Evolutionary conservation across 2,797 vertebrate species (phyloP).

Genomic region (Centroberyx gerrardi): DNA sequence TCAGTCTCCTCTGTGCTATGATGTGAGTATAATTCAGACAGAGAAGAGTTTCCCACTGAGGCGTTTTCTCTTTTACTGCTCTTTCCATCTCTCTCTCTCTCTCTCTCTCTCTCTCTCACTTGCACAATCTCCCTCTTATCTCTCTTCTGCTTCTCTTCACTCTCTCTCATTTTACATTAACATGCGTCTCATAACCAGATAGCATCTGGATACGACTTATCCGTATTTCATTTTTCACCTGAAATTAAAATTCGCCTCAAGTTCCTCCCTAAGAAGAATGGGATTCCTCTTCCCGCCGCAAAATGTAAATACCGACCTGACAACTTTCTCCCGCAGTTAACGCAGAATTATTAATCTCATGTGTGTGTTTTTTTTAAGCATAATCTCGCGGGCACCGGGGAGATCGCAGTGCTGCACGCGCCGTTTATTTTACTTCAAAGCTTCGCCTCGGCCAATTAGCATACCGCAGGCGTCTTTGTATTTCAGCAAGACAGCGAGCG

Average conservation of each 20-base stretch:
- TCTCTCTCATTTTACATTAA: background rate
- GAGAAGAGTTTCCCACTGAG: background rate
- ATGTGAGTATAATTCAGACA: constrained; percentile 28
- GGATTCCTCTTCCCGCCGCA: background rate
- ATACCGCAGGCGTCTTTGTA: constrained; percentile 29
- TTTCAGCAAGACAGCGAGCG: background rate
- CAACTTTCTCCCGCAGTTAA: constrained; percentile 5
- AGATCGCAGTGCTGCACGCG: constrained; percentile 16
- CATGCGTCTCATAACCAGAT: background rate
- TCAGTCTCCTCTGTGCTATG: constrained; percentile 15
- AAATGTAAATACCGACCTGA: constrained; percentile 23
- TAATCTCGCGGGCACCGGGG: constrained; percentile 11
- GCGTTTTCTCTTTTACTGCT: background rate
- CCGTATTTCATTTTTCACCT: constrained; percentile 42
- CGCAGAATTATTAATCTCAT: constrained; percentile 33
- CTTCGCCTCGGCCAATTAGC: constrained; percentile 40
- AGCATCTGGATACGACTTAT: background rate
- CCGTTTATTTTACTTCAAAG: constrained; percentile 62
- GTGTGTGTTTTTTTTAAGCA: constrained; percentile 20
- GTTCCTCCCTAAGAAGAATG: background rate
- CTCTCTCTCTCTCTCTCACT: constrained; percentile 1
- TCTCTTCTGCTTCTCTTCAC: background rate
- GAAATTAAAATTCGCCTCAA: constrained; percentile 37
- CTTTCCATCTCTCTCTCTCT: background rate
- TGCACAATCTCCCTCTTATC: background rate